These are phyloP conservation scores for Oscheius sp. DNA, from an alignment of 2,888 invertebrate genomes.

Conservation along the genomic window DNA sequence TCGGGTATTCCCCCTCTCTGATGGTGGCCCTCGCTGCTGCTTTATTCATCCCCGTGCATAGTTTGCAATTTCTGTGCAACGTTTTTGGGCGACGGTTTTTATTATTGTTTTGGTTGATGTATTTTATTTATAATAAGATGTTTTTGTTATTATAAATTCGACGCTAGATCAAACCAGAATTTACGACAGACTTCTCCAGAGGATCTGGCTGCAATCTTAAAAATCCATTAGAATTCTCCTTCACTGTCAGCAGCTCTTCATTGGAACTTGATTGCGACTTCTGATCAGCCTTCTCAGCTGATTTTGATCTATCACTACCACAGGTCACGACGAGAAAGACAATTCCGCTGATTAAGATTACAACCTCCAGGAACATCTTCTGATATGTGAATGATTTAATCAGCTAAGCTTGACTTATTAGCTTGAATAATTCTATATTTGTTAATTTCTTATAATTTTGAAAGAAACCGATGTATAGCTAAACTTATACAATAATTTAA, in stretches of 20 bases:
- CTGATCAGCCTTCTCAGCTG: not conserved
- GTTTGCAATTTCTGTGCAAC: not conserved
- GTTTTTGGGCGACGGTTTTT: not conserved
- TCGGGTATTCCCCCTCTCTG: slow-evolving; percentile 6
- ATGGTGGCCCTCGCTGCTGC: not conserved
- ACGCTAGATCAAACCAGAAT: not conserved
- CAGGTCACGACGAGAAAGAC: not conserved
- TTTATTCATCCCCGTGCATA: slow-evolving; percentile 11
- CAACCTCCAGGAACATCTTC: too few relatives aligned
- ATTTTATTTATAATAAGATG: not conserved
- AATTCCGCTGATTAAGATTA: not conserved
- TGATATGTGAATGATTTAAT: too few relatives aligned
- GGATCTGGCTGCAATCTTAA: not conserved
- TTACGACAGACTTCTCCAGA: not conserved
- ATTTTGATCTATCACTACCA: not conserved
- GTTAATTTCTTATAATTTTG: too few relatives aligned
- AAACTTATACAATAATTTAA: too few relatives aligned
- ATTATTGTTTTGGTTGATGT: not conserved
- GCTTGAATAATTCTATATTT: too few relatives aligned
- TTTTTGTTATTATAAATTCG: not conserved
- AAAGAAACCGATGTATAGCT: too few relatives aligned
- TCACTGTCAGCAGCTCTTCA: not conserved
- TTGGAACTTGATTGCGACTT: not conserved
- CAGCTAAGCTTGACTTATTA: too few relatives aligned
- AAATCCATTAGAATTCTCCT: not conserved